Evolutionary conservation across 92 coral and sea anemone species (phyloP).

Genomic region (Muricea muricata): DNA sequence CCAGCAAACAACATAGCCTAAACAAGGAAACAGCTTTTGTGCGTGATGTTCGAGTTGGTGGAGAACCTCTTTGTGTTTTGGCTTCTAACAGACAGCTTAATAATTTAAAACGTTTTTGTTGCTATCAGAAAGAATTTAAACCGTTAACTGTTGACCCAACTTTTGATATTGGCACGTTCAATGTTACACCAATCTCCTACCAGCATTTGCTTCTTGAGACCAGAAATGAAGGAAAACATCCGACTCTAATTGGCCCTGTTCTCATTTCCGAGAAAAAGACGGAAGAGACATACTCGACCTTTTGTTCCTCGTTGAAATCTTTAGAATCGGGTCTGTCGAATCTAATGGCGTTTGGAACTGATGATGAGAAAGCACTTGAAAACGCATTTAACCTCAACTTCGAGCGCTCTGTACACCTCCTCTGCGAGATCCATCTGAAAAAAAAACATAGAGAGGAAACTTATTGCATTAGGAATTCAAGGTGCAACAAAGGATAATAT

Average conservation of each 20-base stretch:
- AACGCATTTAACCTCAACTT: too few species aligned
- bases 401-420: too few species aligned
- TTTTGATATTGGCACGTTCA: background rate
- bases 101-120: slow-evolving; percentile 30
- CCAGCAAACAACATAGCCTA: slow-evolving; percentile 24
- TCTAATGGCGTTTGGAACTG: too few species aligned
- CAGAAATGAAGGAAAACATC: background rate
- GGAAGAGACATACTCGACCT: too few species aligned
- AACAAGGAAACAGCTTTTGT: slow-evolving; percentile 33
- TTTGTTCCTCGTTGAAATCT: too few species aligned
- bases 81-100: slow-evolving; percentile 10
- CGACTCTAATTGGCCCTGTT: background rate
- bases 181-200: slow-evolving; percentile 28
- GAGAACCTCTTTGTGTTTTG: slow-evolving; percentile 33
- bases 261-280: too few species aligned
- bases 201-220: slow-evolving; percentile 17
- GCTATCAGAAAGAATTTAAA: slow-evolving; percentile 14
- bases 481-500: too few species aligned
- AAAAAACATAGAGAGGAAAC: too few species aligned
- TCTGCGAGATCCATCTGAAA: too few species aligned
- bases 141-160: slow-evolving; percentile 43
- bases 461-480: too few species aligned
- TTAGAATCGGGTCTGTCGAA: too few species aligned
- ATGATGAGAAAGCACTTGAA: too few species aligned
- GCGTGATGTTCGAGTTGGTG: slow-evolving; percentile 31